Percentiles rank a stretch among this genome's conserved stretches.
These are phyloP conservation scores for Callaeas wilsoni DNA, from an alignment of 2,113 vertebrate species.

Conservation along the genomic window DNA sequence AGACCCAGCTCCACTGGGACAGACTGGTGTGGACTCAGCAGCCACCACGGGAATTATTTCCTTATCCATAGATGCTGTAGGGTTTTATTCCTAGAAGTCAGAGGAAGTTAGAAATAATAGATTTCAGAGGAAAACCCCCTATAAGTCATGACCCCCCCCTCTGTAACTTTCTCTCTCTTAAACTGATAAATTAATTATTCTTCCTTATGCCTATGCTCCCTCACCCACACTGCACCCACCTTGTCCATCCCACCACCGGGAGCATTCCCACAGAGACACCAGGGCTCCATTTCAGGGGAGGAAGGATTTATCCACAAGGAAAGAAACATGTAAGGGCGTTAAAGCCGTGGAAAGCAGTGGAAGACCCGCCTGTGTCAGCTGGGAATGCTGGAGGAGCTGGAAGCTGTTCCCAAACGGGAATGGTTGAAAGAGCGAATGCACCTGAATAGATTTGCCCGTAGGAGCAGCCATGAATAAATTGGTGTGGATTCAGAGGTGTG, in stretches of 20 bases:
- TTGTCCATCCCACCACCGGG: background rate
- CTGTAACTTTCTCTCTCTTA: background rate
- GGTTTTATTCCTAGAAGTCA: background rate
- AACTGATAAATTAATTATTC: background rate
- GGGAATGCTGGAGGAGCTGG: conserved; percentile 11
- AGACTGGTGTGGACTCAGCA: background rate
- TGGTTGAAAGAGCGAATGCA: background rate
- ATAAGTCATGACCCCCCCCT: accelerated
- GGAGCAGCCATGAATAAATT: background rate
- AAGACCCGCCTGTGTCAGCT: background rate
- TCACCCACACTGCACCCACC: background rate
- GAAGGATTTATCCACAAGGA: background rate
- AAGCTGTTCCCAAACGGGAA: background rate
- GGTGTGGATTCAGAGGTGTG: background rate
- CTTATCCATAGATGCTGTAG: background rate
- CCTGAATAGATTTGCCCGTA: background rate
- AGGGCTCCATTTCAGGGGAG: background rate
- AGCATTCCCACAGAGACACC: background rate
- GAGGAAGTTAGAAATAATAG: background rate
- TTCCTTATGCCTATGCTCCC: background rate
- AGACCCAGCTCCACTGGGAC: background rate
- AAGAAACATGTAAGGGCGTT: background rate
- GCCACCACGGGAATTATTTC: background rate
- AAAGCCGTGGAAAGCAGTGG: background rate
- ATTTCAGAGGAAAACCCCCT: background rate